These are phyloP conservation scores for Chionodraco myersi DNA, from an alignment of 2,113 vertebrate species.

Conservation along the genomic window DNA sequence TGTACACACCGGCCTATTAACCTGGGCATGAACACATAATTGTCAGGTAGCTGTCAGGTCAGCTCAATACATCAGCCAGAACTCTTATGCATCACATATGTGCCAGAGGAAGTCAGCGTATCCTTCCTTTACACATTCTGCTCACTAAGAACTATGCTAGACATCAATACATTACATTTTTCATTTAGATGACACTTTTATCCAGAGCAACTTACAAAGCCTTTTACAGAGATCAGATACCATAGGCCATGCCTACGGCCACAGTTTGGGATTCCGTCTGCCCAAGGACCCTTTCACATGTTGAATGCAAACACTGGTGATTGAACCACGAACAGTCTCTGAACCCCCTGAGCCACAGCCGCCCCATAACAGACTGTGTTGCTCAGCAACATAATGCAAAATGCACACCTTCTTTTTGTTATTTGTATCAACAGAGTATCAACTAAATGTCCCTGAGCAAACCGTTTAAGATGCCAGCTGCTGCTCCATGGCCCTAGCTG, in stretches of 20 bases:
- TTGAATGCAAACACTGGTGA: too few relatives aligned
- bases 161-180: too few relatives aligned
- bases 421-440: background rate
- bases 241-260: too few relatives aligned
- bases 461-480: background rate
- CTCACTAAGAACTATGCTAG: too few relatives aligned
- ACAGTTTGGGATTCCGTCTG: too few relatives aligned
- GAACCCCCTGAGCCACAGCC: too few relatives aligned
- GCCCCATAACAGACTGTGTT: too few relatives aligned
- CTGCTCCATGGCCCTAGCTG: background rate
- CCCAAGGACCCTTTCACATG: too few relatives aligned
- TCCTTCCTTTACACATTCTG: background rate
- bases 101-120: background rate
- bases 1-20: conserved; percentile 36
- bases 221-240: too few relatives aligned
- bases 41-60: conserved; percentile 56
- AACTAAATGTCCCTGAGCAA: background rate
- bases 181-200: too few relatives aligned
- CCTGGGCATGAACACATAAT: conserved; percentile 40
- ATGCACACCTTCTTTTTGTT: background rate
- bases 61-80: background rate
- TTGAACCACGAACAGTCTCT: too few relatives aligned
- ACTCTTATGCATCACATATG: conserved; percentile 18
- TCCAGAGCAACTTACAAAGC: too few relatives aligned
- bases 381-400: background rate